Evolutionary conservation across 2,113 vertebrate genomes (phyloP).

Genomic region (Fukomys damarensis): DNA sequence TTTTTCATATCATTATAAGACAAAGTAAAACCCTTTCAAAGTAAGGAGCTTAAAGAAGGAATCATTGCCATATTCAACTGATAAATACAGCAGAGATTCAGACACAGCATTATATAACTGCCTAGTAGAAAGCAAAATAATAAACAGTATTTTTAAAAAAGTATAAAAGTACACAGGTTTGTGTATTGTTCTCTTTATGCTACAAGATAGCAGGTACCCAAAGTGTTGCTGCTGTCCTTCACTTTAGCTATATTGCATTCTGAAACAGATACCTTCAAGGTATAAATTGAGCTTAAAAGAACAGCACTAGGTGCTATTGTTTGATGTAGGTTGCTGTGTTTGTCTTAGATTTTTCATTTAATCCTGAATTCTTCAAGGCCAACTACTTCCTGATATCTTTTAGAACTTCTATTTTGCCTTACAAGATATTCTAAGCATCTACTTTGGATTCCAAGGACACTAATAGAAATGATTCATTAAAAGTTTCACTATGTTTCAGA

Average conservation of each 20-base stretch:
- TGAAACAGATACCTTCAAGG: neutral
- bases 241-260: accelerated
- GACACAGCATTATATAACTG: neutral
- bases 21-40: neutral
- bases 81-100: neutral
- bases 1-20: slow-evolving; percentile 12
- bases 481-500: slow-evolving; percentile 54
- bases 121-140: neutral
- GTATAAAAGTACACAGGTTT: neutral
- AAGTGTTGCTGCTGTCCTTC: accelerated
- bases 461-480: neutral
- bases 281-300: neutral
- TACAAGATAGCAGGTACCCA: accelerated
- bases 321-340: too few relatives aligned
- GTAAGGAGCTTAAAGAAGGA: neutral
- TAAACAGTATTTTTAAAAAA: neutral
- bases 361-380: neutral
- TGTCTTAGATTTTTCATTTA: neutral
- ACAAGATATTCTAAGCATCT: neutral
- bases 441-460: neutral
- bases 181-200: neutral
- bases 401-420: neutral
- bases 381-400: neutral
- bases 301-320: too few relatives aligned
- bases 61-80: neutral